phyloP scores from a whole-genome alignment of 2,113 vertebrate genomes.

The Channa maculata region DNA sequence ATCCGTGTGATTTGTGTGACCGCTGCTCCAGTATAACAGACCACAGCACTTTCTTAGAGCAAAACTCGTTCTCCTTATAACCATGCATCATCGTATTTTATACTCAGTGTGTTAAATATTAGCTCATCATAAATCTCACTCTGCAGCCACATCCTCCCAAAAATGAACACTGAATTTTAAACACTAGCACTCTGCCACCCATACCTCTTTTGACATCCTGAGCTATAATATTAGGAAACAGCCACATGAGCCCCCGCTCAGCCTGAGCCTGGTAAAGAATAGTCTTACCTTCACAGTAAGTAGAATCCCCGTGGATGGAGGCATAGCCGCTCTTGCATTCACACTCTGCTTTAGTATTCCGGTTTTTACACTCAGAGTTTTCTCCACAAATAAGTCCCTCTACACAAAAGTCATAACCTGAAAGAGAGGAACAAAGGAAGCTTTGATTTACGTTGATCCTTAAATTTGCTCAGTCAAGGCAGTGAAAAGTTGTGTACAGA shows the following conservation, averaged over 20 bases:
- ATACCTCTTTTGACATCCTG: background rate
- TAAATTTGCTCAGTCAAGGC: constrained; percentile 38
- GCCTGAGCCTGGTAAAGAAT: background rate
- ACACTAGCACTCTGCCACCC: background rate
- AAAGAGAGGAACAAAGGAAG: constrained; percentile 58
- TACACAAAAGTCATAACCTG: constrained; percentile 96
- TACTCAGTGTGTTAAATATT: background rate
- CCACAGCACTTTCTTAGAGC: constrained; percentile 1
- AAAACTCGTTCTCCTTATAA: background rate
- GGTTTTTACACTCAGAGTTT: constrained; percentile 94
- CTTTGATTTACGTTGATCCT: constrained; percentile 34
- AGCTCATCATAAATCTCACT: constrained; percentile 14
- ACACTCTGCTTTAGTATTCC: constrained; percentile 92
- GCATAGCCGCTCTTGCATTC: constrained; percentile 92
- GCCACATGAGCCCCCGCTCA: background rate
- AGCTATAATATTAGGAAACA: constrained; percentile 2
- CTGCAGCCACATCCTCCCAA: background rate
- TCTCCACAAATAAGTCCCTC: constrained; percentile 93
- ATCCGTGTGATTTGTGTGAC: background rate
- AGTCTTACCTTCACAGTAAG: constrained; percentile 93
- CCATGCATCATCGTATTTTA: constrained; percentile 5
- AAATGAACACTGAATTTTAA: constrained; percentile 14
- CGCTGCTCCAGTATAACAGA: background rate
- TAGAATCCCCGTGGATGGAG: constrained; percentile 89
- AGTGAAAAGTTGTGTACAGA: constrained; percentile 14